Evolutionary conservation across 1,140 invertebrate genomes (phyloP), one percentile per base, ranked within the genome.

Genomic region (Akabosia matsudoensis): DNA sequence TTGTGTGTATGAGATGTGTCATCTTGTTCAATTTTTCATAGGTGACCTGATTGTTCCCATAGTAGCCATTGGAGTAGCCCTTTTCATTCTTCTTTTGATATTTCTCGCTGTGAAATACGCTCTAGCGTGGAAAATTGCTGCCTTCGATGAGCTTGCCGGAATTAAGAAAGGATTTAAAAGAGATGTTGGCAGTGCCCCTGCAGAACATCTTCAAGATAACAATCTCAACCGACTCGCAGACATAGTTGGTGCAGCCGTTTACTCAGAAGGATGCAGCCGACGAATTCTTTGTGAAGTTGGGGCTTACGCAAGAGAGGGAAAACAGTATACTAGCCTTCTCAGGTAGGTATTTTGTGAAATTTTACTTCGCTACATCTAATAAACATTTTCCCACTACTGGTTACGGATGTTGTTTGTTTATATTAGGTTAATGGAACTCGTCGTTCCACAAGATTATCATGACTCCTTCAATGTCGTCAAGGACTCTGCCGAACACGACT

Each of bases 41-140:
- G 77, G 80, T 24, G 80, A 81, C 54, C 56, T 81, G 22, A 24
- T 81, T 14, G 67, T 78, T 14, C 80, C 80, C 1, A 79, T 81
- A 31, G 75, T 81, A 1, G 75, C 56, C 14, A 75, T 81, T 13
- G 80, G 80, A 2, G 75, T 81, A 22, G 78, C 77, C 2, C 0
- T 78, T 13, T 81, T 81, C 31, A 31, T 81, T 2, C 54, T 81
- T 1, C 18, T 81, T 26, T 56, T 79, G 34, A 76, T 81, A 31
- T 67, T 81, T 14, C 64, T 81, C 13, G 78, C 80, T 22, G 77
- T 81, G 0, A 81, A 81, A 45, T 54, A 74, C 16, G 80, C 78
- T 1, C 34, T 81, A 4, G 64, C 75, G 10, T 81, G 71, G 61
- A 81, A 81, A 56, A 0, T 78, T 0, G 67, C 24, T 2, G 16